Conservation (phyloP, 2,113 vertebrate species). For the Oreochromis niloticus region DNA sequence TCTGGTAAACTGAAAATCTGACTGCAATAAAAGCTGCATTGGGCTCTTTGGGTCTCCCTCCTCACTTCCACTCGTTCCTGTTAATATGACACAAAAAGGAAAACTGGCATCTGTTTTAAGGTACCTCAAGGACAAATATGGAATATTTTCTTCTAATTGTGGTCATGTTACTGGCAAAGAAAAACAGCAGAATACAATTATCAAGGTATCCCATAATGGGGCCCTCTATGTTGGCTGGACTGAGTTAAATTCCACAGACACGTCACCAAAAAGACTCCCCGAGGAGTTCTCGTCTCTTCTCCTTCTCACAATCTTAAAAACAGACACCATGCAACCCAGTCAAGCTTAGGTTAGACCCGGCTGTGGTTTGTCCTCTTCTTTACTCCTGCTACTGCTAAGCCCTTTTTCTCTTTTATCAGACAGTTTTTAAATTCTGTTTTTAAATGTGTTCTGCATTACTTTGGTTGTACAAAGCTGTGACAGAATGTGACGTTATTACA, state of each 20-base stretch:
- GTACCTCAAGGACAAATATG: slow-evolving; percentile 24
- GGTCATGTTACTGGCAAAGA: slow-evolving; percentile 3
- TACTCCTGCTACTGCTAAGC: background rate
- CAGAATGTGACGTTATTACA: background rate
- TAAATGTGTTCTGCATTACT: background rate
- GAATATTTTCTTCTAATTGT: background rate
- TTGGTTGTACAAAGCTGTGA: background rate
- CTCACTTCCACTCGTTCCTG: background rate
- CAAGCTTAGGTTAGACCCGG: slow-evolving; percentile 42
- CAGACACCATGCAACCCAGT: slow-evolving; percentile 50
- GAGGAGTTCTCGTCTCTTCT: slow-evolving; percentile 40
- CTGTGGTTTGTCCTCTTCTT: slow-evolving; percentile 9
- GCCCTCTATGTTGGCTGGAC: slow-evolving; percentile 19
- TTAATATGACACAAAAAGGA: background rate
- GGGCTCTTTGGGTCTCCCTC: background rate
- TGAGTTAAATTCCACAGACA: slow-evolving; percentile 42
- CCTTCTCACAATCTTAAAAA: slow-evolving; percentile 49
- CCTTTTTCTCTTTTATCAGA: background rate
- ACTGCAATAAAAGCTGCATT: background rate
- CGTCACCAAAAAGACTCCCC: slow-evolving; percentile 42
- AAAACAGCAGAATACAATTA: background rate
- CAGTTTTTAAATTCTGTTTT: background rate
- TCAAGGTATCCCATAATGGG: slow-evolving; percentile 32
- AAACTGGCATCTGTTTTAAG: background rate
- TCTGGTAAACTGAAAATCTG: background rate